These are phyloP conservation scores for Ciona savignyi DNA, from an alignment of 23 tunicate genomes.

Conservation along the genomic window DNA sequence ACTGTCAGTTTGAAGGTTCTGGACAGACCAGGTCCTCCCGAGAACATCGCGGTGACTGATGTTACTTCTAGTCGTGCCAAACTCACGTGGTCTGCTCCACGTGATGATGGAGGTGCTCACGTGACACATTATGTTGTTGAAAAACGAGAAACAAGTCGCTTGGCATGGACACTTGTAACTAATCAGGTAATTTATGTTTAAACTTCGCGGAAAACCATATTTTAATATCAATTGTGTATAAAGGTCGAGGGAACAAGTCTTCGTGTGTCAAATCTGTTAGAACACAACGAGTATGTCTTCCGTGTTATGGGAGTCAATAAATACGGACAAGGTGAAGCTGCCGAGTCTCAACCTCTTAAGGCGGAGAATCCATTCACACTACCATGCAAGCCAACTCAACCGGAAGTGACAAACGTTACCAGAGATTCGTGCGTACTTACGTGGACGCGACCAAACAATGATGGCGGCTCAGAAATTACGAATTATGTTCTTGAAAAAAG, in stretches of 20 bases:
- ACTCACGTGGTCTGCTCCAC: conserved; percentile 69
- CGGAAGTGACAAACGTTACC: conserved; percentile 47
- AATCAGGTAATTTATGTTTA: conserved; percentile 1
- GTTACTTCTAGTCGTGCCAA: conserved; percentile 53
- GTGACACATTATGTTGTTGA: conserved; percentile 76
- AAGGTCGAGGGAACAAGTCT: conserved; percentile 64
- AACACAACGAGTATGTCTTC: conserved; percentile 83
- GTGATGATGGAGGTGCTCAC: conserved; percentile 85
- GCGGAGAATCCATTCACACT: conserved; percentile 79
- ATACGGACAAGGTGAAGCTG: conserved; percentile 82
- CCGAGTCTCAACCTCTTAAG: conserved; percentile 61
- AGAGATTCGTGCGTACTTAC: conserved; percentile 78
- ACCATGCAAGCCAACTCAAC: conserved; percentile 65
- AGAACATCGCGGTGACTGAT: conserved; percentile 62
- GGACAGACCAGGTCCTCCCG: conserved; percentile 91
- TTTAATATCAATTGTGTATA: conserved; percentile 1
- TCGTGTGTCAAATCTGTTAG: conserved; percentile 54
- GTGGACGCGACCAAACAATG: conserved; percentile 75
- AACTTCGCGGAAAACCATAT: background rate
- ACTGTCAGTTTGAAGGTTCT: conserved; percentile 68
- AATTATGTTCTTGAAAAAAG: conserved; percentile 82
- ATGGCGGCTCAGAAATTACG: conserved; percentile 78
- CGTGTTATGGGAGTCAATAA: conserved; percentile 88
- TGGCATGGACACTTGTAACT: conserved; percentile 77
- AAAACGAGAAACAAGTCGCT: conserved; percentile 78